Evolutionary conservation across 1,140 invertebrate genomes (phyloP).

Genomic region (Psilanteris sp.): DNA sequence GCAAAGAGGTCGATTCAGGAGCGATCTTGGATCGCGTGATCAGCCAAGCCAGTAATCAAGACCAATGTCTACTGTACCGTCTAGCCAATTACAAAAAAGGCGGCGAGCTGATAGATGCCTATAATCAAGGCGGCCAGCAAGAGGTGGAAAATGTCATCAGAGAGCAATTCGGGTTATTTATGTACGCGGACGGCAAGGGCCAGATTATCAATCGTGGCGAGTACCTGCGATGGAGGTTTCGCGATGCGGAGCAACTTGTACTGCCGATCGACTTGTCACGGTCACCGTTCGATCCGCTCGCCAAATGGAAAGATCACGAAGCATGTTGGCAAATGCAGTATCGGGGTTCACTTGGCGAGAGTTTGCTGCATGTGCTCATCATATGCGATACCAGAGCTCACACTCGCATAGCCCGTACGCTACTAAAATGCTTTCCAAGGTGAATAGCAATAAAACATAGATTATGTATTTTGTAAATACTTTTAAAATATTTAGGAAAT

Average conservation of each 20-base stretch:
- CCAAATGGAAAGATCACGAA: slow-evolving; percentile 92
- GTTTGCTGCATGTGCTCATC: slow-evolving; percentile 94
- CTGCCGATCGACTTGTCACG: slow-evolving; percentile 90
- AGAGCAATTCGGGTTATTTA: slow-evolving; percentile 92
- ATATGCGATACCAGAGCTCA: slow-evolving; percentile 95
- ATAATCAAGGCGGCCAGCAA: slow-evolving; percentile 87
- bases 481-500: too few relatives aligned
- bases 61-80: slow-evolving; percentile 91
- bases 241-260: slow-evolving; percentile 89
- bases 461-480: too few relatives aligned
- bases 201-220: slow-evolving; percentile 93
- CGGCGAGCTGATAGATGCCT: slow-evolving; percentile 91
- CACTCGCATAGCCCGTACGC: slow-evolving; percentile 90
- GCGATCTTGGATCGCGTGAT: slow-evolving; percentile 92
- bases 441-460: slow-evolving; percentile 76
- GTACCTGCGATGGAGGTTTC: slow-evolving; percentile 95
- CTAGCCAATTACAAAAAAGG: slow-evolving; percentile 95
- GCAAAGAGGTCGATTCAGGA: slow-evolving; percentile 81
- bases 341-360: slow-evolving; percentile 96
- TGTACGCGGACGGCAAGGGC: slow-evolving; percentile 94
- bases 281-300: slow-evolving; percentile 89
- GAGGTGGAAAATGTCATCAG: slow-evolving; percentile 92
- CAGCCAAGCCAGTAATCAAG: slow-evolving; percentile 90
- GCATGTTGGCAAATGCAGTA: slow-evolving; percentile 99
- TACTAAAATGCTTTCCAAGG: slow-evolving; percentile 95